These are phyloP conservation scores for Cheilosia scutellata DNA, from an alignment of 2,888 invertebrate species.

Conservation along the genomic window DNA sequence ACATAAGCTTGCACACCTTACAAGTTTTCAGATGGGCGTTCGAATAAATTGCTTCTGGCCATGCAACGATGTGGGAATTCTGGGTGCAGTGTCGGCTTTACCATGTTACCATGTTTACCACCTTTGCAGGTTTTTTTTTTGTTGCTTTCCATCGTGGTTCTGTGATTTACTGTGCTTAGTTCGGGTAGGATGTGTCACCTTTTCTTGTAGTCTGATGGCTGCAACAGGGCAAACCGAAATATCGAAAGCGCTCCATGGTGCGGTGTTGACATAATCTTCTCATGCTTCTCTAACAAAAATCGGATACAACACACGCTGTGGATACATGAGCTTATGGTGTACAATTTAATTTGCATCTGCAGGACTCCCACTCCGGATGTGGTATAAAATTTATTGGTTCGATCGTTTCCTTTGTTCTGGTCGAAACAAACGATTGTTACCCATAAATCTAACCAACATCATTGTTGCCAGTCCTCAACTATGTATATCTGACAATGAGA, in stretches of 20 bases:
- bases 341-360: conserved; percentile 58
- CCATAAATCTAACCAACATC: conserved; percentile 62
- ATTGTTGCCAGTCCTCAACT: conserved; percentile 35
- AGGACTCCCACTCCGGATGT: conserved; percentile 31
- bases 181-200: conserved; percentile 17
- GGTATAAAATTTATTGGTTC: conserved; percentile 63
- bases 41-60: conserved; percentile 76
- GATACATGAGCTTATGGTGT: conserved; percentile 3
- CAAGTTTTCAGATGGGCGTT: conserved; percentile 74
- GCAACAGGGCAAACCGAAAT: conserved; percentile 8
- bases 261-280: conserved; percentile 54
- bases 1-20: conserved; percentile 78
- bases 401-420: conserved; percentile 48
- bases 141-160: not conserved
- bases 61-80: conserved; percentile 73
- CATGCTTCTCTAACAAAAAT: conserved; percentile 28
- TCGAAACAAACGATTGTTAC: conserved; percentile 42
- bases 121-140: conserved; percentile 34
- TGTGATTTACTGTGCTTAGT: conserved; percentile 25
- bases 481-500: conserved; percentile 41
- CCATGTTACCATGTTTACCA: conserved; percentile 58
- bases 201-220: conserved; percentile 1
- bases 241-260: conserved; percentile 14
- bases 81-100: conserved; percentile 58
- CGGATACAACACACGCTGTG: conserved; percentile 13